Conservation (phyloP, 2,888 invertebrate species). For the Pyrrhopygopsis socrates region DNA sequence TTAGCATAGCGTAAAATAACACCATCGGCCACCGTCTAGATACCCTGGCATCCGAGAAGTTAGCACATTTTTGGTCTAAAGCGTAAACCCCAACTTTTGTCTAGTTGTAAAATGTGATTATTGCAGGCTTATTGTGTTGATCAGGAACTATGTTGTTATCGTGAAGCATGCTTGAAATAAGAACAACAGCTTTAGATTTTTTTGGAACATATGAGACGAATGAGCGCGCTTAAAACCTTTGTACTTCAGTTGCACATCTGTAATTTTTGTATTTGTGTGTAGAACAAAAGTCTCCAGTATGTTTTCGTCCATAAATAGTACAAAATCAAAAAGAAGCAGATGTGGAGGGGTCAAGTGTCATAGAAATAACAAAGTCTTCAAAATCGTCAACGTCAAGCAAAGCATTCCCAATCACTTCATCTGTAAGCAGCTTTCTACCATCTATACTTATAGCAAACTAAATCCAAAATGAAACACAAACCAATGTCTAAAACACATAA, state of each 20-base stretch:
- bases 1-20: background rate
- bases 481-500: too few relatives aligned
- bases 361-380: too few relatives aligned
- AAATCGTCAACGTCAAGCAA: too few relatives aligned
- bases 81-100: slow-evolving; percentile 1
- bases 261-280: background rate
- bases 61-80: background rate
- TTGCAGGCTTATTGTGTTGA: background rate
- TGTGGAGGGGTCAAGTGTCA: too few relatives aligned
- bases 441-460: too few relatives aligned
- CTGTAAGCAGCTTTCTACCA: too few relatives aligned
- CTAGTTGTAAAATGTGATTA: background rate
- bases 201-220: slow-evolving; percentile 55
- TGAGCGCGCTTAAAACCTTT: too few relatives aligned
- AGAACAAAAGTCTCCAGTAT: background rate
- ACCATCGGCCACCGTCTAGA: background rate
- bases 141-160: background rate
- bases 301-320: background rate
- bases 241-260: too few relatives aligned
- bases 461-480: too few relatives aligned
- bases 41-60: background rate
- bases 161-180: slow-evolving; percentile 6
- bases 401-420: too few relatives aligned
- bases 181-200: background rate
- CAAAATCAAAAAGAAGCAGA: too few relatives aligned